Conservation (phyloP, 2,888 invertebrate species). For the Pterobdella sp. region DNA sequence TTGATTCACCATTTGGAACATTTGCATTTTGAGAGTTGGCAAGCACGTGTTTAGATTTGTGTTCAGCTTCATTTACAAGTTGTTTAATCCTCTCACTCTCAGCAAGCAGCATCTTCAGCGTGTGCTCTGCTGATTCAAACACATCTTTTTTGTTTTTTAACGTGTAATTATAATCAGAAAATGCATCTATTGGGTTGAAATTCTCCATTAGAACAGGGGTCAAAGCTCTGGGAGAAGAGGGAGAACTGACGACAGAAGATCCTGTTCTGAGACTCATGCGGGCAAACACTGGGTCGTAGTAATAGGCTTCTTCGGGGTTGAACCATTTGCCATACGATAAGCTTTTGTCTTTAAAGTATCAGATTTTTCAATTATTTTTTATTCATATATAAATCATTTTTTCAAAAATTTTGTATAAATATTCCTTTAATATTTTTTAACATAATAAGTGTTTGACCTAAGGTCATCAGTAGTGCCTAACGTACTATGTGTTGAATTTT, state of each 20-base stretch:
- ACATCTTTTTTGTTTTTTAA: slow-evolving; percentile 13
- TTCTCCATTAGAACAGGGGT: slow-evolving; percentile 27
- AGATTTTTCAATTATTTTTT: too few species aligned
- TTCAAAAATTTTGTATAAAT: too few species aligned
- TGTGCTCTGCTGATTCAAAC: slow-evolving; percentile 29
- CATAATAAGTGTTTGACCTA: too few species aligned
- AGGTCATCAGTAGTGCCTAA: too few species aligned
- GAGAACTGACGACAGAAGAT: slow-evolving; percentile 25
- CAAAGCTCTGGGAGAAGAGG: slow-evolving; percentile 30
- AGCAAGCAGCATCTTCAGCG: slow-evolving; percentile 28
- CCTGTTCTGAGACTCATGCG: slow-evolving; percentile 25
- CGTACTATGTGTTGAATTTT: too few species aligned
- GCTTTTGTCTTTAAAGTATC: too few species aligned
- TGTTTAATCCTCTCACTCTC: slow-evolving; percentile 32
- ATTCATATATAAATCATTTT: too few species aligned
- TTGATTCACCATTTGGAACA: not conserved
- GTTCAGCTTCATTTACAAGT: slow-evolving; percentile 31
- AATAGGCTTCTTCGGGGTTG: slow-evolving; percentile 38
- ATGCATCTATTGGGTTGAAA: slow-evolving; percentile 10
- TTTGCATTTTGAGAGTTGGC: slow-evolving; percentile 21
- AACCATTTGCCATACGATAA: slow-evolving; percentile 31
- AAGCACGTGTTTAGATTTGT: slow-evolving; percentile 26
- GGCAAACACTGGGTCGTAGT: slow-evolving; percentile 38
- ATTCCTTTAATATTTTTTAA: too few species aligned
- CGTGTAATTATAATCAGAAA: slow-evolving; percentile 20